phyloP scores from a whole-genome alignment of 2,113 vertebrate genomes.

The Sebastes fasciatus region DNA sequence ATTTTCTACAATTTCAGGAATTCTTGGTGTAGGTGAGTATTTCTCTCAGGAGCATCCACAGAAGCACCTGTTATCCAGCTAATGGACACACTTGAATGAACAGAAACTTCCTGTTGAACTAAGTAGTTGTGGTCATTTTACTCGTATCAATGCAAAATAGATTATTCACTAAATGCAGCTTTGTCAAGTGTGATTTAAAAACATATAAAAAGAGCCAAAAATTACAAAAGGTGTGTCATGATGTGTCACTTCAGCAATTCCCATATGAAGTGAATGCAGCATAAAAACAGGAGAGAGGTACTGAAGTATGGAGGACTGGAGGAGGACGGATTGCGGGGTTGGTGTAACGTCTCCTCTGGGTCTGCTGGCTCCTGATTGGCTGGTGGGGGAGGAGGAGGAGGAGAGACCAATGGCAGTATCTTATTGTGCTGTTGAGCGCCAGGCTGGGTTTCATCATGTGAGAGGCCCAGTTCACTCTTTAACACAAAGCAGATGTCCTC shows the following conservation, averaged over 20 bases:
- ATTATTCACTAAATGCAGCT: not conserved
- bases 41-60: not conserved
- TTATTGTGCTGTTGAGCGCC: conserved; percentile 63
- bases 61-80: not conserved
- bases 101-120: not conserved
- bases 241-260: conserved; percentile 5
- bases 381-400: conserved; percentile 54
- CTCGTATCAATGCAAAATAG: not conserved
- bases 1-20: conserved; percentile 1
- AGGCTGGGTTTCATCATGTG: conserved; percentile 82
- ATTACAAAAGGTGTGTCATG: not conserved
- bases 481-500: conserved; percentile 83
- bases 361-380: conserved; percentile 63
- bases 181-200: not conserved
- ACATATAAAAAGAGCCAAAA: not conserved
- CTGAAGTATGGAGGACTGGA: conserved; percentile 22
- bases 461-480: conserved; percentile 69
- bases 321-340: conserved; percentile 33
- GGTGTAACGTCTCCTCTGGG: conserved; percentile 57
- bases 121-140: not conserved
- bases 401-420: conserved; percentile 66
- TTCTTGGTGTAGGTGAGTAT: not conserved
- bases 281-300: conserved; percentile 19
- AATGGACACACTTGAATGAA: not conserved
- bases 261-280: conserved; percentile 18